Evolutionary conservation across 2,888 invertebrate genomes (phyloP), one percentile per base, ranked within the genome.

Genomic region (Troglohyphantes excavatus): DNA sequence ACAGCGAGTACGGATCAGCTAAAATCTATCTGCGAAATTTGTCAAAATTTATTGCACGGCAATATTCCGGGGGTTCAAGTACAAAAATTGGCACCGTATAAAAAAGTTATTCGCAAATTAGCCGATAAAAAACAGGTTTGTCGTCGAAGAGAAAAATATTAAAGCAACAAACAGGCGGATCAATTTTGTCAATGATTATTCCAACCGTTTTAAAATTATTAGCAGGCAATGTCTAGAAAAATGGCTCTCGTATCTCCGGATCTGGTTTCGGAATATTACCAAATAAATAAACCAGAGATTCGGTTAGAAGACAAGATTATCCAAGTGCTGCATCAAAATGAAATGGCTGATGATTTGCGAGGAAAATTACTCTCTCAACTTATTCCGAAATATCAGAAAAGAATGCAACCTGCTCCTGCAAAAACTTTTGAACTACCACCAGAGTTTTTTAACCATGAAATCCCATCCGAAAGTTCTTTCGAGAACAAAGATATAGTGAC

Each of bases 11-110:
- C 59, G n/a, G 61, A 76, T 21, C 61, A 61, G 59, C 59, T 76
- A 76, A 76, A 76, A 76, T 27, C 76, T 17, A 11, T 76, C 2
- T 76, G 61, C 26, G 76, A 76, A 61, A 76, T 76, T 29, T 76
- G 33, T 61, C 61, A 59, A 76, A 76, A 76, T 63, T 27, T 61
- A 39, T n/a, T 65, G 33, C 5, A 21, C 17, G 76, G 63, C n/a
- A 78, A 78, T n/a, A 11, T 65, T 11, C 26, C 43, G 23, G 39
- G 19, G 21, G 19, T 23, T 5, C 23, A 76, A 2, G 23, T 61
- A 5, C 19, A 17, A 63, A 19, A 23, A 63, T 23, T 78, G 23
- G 21, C 21, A 13, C 6, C 13, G 13, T 63, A 39, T 39, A 78
- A 63, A 23, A 76, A 23, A 76, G 23, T 17, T 5, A 78, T 78